A percentile compares a stretch with the other conserved stretches of the same genome.
phyloP scores from a whole-genome alignment of 2,888 invertebrate species.

The Odontocerum albicorne region DNA sequence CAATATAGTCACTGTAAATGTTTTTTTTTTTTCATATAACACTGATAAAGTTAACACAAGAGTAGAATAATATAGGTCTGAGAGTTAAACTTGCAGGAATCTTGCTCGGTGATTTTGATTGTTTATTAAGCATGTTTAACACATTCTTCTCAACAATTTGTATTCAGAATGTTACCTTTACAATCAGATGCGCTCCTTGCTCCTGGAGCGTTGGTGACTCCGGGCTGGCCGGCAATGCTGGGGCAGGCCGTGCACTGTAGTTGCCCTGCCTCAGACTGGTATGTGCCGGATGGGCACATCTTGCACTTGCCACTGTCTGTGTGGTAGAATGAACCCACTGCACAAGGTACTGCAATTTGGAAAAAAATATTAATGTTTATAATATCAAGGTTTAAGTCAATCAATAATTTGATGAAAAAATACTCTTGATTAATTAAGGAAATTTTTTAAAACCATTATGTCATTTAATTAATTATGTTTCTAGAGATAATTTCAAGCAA shows the following conservation, averaged over 20 bases:
- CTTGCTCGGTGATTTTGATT: not conserved
- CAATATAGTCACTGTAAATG: too few species aligned
- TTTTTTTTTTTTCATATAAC: too few species aligned
- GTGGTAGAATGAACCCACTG: conserved; percentile 86
- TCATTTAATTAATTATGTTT: too few species aligned
- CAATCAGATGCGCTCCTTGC: conserved; percentile 88
- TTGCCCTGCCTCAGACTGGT: conserved; percentile 92
- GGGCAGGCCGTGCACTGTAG: conserved; percentile 89
- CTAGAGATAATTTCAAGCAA: too few species aligned
- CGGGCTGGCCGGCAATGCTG: conserved; percentile 83
- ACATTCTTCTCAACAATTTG: not conserved
- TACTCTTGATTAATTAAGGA: too few species aligned
- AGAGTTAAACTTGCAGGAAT: too few species aligned
- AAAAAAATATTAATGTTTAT: not conserved
- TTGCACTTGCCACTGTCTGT: conserved; percentile 75
- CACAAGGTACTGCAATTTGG: conserved; percentile 73
- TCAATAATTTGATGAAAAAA: too few species aligned
- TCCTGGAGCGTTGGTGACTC: conserved; percentile 85
- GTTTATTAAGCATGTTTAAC: not conserved
- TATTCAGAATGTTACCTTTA: conserved; percentile 59
- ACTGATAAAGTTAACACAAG: too few species aligned
- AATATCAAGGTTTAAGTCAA: too few species aligned
- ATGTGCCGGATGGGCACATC: conserved; percentile 85
- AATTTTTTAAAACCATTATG: too few species aligned
- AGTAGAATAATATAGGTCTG: too few species aligned